Conservation (phyloP, 2,797 vertebrate genomes). For the Oreortyx pictus region DNA sequence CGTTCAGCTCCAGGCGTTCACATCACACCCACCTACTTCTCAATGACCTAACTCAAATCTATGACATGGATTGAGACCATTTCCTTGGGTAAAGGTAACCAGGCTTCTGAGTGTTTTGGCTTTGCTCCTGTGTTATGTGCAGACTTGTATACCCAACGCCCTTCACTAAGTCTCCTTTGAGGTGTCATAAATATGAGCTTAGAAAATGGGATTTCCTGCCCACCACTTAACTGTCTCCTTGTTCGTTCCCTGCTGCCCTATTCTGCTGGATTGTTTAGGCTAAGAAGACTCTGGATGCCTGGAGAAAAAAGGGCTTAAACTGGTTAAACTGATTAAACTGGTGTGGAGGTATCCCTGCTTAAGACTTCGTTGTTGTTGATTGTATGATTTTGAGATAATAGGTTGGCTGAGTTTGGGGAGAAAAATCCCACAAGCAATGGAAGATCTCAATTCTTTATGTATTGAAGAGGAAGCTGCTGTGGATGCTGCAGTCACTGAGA, state of each 20-base stretch:
- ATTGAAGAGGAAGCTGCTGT: not conserved
- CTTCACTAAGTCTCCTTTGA: not conserved
- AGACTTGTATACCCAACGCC: not conserved
- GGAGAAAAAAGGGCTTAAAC: not conserved
- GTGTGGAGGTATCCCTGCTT: not conserved
- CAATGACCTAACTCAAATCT: not conserved
- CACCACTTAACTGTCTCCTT: not conserved
- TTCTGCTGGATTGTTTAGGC: not conserved
- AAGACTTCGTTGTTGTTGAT: not conserved
- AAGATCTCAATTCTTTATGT: not conserved
- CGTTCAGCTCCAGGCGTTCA: not conserved
- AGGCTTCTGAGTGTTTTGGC: not conserved
- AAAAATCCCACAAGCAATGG: not conserved
- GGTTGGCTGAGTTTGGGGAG: no score
- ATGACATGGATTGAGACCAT: not conserved
- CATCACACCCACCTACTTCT: not conserved
- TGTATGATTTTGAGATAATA: not conserved
- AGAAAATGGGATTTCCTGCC: not conserved
- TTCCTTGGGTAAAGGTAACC: not conserved
- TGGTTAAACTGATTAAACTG: not conserved
- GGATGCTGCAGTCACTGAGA: not conserved
- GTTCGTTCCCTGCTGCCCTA: not conserved
- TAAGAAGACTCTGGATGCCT: not conserved
- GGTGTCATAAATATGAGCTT: not conserved
- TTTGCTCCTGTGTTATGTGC: not conserved